These are phyloP conservation scores for Contarinia nasturtii DNA, from an alignment of 1,140 invertebrate species.

Conservation along the genomic window DNA sequence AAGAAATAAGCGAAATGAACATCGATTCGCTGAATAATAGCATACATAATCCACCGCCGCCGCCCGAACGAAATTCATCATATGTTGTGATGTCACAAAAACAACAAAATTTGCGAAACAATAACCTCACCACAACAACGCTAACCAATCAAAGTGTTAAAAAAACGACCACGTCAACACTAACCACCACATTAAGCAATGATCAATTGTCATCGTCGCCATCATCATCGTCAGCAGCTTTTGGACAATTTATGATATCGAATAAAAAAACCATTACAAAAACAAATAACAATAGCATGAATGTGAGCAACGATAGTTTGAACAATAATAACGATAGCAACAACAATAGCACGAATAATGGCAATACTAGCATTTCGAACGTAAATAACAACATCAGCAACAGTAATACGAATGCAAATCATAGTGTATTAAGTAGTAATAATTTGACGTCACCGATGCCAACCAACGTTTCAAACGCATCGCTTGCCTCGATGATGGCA, in stretches of 20 bases:
- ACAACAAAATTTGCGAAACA: constrained; percentile 13
- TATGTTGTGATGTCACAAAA: constrained; percentile 58
- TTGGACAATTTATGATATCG: neutral
- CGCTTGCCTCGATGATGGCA: neutral
- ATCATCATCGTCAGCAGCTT: neutral
- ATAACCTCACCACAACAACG: neutral
- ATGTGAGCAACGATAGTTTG: constrained; percentile 7
- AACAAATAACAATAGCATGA: constrained; percentile 1
- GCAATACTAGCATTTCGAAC: neutral
- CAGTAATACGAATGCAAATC: neutral
- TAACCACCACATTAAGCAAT: neutral
- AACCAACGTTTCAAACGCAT: neutral
- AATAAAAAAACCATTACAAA: constrained; percentile 5
- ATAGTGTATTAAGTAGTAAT: constrained; percentile 1
- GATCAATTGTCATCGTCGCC: neutral
- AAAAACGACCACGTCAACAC: no score
- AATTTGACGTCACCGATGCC: neutral
- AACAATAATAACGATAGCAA: constrained; percentile 1
- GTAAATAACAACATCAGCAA: neutral
- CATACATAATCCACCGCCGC: constrained; percentile 36
- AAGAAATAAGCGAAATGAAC: constrained; percentile 13
- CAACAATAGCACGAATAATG: neutral
- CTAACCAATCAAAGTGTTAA: neutral
- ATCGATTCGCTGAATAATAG: constrained; percentile 6
- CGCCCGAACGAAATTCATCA: constrained; percentile 60